Evolutionary conservation across 1,140 invertebrate species (phyloP).

Genomic region (Stegodyphus mimosarum): DNA sequence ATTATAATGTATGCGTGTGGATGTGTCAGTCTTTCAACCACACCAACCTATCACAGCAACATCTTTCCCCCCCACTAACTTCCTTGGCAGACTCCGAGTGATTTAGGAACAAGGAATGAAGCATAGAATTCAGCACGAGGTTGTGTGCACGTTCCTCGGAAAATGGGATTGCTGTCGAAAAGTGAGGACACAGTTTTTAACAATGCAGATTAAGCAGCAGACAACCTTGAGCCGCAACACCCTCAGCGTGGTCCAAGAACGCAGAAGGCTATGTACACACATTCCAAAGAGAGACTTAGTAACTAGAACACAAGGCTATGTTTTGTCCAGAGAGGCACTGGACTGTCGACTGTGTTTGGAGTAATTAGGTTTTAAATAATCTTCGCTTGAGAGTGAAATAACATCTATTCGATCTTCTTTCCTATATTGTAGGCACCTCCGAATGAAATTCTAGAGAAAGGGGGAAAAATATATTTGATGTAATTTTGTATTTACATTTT

Average conservation of each 20-base stretch:
- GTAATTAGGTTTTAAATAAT: conserved; percentile 92
- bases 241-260: conserved; percentile 10
- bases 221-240: conserved; percentile 28
- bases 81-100: conserved; percentile 55
- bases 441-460: conserved; percentile 87
- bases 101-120: conserved; percentile 61
- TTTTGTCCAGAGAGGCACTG: conserved; percentile 50
- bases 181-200: neutral
- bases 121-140: conserved; percentile 4
- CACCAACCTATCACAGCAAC: conserved; percentile 57
- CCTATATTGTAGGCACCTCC: conserved; percentile 95
- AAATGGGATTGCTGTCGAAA: neutral
- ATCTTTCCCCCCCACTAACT: conserved; percentile 30
- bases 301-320: conserved; percentile 57
- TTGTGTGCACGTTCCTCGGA: conserved; percentile 1
- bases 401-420: conserved; percentile 99
- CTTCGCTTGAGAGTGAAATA: conserved; percentile 90
- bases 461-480: too few species aligned
- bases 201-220: conserved; percentile 4
- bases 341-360: conserved; percentile 80
- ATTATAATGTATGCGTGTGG: conserved; percentile 43
- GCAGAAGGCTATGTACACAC: conserved; percentile 27
- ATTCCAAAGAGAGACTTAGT: conserved; percentile 37
- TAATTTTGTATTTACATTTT: too few species aligned
- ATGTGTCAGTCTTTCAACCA: conserved; percentile 33